Base-by-base conservation (phyloP, 2,888 invertebrate species). In the Caenorhabditis sp. region DNA sequence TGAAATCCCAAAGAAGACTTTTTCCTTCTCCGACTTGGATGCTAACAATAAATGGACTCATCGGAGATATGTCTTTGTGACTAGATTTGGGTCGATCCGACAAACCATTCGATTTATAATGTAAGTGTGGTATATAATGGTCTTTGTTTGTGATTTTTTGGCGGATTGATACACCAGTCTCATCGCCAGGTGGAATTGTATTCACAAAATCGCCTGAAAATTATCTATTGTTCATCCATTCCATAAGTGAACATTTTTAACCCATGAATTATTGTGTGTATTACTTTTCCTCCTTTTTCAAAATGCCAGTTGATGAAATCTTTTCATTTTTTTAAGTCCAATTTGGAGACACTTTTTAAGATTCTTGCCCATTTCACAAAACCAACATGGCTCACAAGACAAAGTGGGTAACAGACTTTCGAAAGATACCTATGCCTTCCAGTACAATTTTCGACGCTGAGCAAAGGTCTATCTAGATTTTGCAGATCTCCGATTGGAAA, bases 1-100 rank as follows among this genome's bases (percentile, higher is more conserved):
- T 77, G 57, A 82, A 80, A 31, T 82, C 82, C 82, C 80, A 82
- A n/a, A 81, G 65, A 2, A 82, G 60, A 12, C 63, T 73, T 25
- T 78, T 72, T 12, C 68, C 78, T 17, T 73, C 70, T 20, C 73
- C 59, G 10, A 81, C 75, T 8, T 71, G 70, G 43, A 82, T 77
- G 0, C 72, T 73, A 43, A 82, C 73, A 31, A 66, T 43, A 52
- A 81, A 81, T 10, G 56, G 58, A 17, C 70, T 76, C 5, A 63
- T 59, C 2, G 82, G 77, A 1, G 70, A 59, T 12, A 82, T 60
- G 49, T 82, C 82, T 71, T 80, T 80, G 49, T 77, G 73, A 27
- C 67, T 76, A 26, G 79, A 62, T 59, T 70, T 77, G 14, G 80
- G 79, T 53, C 82, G 58, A 17, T 73, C 78, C 10, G 73, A 70